phyloP scores from a whole-genome alignment of 2,797 vertebrate species.

The Glossophaga mutica region DNA sequence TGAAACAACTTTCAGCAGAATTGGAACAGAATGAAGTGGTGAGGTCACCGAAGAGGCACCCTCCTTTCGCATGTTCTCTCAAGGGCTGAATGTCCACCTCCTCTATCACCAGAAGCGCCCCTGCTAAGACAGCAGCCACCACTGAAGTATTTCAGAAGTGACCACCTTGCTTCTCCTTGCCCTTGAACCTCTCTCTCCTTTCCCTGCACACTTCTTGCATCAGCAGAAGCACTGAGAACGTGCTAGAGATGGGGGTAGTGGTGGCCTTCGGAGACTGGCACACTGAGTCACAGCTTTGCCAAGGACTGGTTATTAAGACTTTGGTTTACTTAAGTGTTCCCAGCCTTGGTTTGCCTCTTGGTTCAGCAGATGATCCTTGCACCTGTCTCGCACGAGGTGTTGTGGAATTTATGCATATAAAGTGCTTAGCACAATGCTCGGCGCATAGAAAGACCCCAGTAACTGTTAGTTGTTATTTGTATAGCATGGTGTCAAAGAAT shows the following conservation, averaged over 20 bases:
- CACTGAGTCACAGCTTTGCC: neutral
- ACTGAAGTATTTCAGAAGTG: neutral
- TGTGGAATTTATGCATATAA: neutral
- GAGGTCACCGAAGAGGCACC: rapidly evolving
- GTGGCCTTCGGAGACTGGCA: neutral
- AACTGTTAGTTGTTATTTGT: neutral
- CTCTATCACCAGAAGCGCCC: too few species aligned
- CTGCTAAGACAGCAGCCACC: rapidly evolving
- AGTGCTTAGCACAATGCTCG: neutral
- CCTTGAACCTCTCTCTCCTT: neutral
- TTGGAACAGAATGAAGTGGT: rapidly evolving
- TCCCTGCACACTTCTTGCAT: neutral
- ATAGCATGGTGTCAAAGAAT: neutral
- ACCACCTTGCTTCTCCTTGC: neutral
- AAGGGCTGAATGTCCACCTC: rapidly evolving
- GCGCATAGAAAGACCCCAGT: neutral
- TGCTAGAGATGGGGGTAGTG: rapidly evolving
- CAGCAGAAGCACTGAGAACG: neutral
- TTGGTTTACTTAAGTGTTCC: neutral
- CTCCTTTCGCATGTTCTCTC: rapidly evolving
- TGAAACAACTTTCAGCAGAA: neutral
- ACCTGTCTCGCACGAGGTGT: neutral
- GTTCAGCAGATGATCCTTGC: neutral
- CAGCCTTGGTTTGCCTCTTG: neutral
- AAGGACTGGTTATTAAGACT: neutral